These are phyloP conservation scores for Drosophila fungiperda DNA, from an alignment of 2,888 invertebrate species.

Conservation along the genomic window DNA sequence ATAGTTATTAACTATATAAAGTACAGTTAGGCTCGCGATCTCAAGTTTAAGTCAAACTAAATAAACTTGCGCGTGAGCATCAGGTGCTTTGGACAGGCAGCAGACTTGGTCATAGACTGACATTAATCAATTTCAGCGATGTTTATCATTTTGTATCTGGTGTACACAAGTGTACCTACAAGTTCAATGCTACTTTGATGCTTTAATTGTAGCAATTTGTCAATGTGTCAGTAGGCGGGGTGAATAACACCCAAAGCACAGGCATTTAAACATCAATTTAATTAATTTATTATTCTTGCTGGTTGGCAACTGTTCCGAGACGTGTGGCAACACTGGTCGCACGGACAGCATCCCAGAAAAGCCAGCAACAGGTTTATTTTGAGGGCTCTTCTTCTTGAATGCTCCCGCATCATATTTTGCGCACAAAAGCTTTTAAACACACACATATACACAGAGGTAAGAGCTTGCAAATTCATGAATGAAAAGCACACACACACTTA, in stretches of 20 bases:
- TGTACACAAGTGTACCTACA: neutral
- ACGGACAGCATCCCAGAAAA: constrained; percentile 37
- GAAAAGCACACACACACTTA: constrained; percentile 57
- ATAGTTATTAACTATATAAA: neutral
- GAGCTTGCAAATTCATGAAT: constrained; percentile 69
- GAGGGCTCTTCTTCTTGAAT: neutral
- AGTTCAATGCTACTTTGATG: constrained; percentile 18
- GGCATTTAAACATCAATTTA: constrained; percentile 72
- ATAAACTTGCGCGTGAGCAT: constrained; percentile 24
- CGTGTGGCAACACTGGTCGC: constrained; percentile 47
- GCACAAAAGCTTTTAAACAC: constrained; percentile 48
- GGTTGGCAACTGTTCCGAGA: constrained; percentile 59
- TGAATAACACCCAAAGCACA: constrained; percentile 47
- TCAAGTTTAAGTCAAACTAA: constrained; percentile 42
- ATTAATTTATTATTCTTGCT: constrained; percentile 68
- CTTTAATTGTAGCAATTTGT: constrained; percentile 65
- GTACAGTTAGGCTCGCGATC: neutral
- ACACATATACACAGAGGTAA: constrained; percentile 1
- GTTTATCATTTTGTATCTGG: neutral
- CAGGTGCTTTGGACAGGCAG: constrained; percentile 41
- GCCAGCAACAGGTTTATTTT: constrained; percentile 67
- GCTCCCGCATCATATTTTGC: constrained; percentile 1
- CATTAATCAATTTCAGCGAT: constrained; percentile 71
- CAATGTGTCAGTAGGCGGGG: constrained; percentile 62
- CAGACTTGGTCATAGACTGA: constrained; percentile 36